Conservation (phyloP, 2,113 vertebrate genomes). For the Scomber japonicus region DNA sequence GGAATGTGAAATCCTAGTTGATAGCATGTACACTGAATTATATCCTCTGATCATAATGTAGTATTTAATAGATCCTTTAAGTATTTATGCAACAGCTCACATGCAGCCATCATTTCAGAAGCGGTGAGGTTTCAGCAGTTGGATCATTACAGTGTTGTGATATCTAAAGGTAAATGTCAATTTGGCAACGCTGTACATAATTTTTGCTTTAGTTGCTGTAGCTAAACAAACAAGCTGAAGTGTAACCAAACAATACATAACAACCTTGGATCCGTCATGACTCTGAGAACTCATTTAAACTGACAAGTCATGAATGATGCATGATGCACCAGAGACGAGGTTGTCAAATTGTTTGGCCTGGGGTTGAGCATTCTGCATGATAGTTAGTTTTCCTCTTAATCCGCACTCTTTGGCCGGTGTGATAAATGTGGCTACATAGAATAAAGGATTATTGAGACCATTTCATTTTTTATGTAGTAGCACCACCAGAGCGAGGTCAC, state of each 20-base stretch:
- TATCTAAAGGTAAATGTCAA: conserved; percentile 32
- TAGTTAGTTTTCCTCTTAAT: conserved; percentile 42
- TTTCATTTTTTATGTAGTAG: neutral
- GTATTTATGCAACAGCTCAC: neutral
- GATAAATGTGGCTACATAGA: conserved; percentile 7
- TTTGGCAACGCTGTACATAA: neutral
- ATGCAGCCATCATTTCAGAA: neutral
- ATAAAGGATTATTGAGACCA: conserved; percentile 8
- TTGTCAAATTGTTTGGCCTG: conserved; percentile 56
- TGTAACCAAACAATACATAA: conserved; percentile 50
- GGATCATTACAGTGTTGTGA: conserved; percentile 12
- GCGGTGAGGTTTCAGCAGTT: neutral
- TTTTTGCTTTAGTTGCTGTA: conserved; percentile 12
- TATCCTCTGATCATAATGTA: neutral
- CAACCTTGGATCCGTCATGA: conserved; percentile 47
- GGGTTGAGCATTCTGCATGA: conserved; percentile 41
- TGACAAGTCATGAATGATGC: conserved; percentile 67
- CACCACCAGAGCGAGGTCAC: neutral
- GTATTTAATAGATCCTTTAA: neutral
- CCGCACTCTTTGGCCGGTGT: conserved; percentile 20
- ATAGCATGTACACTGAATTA: conserved; percentile 14
- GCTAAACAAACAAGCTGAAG: conserved; percentile 40
- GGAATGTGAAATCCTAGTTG: neutral
- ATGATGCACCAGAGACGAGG: conserved; percentile 49
- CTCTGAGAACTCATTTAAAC: conserved; percentile 54